Conservation (phyloP, 2,888 invertebrate genomes). For the Archaeoteleia sp. region DNA sequence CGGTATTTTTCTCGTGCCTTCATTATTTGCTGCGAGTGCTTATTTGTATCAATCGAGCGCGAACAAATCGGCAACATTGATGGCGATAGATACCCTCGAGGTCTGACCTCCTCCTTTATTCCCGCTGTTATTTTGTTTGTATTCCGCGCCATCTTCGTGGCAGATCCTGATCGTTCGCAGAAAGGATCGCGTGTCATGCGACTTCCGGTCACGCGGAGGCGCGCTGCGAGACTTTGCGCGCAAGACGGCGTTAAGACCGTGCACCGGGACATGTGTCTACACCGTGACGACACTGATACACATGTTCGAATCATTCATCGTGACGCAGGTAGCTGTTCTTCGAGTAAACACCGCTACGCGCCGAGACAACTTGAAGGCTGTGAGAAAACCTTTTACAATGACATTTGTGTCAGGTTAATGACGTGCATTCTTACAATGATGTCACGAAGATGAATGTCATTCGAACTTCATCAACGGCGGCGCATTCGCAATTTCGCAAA, state of each 20-base stretch:
- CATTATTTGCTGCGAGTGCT: constrained; percentile 37
- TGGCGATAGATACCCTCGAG: constrained; percentile 30
- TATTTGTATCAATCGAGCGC: constrained; percentile 48
- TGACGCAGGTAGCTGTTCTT: constrained; percentile 9
- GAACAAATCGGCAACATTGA: constrained; percentile 45
- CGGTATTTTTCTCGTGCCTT: too few relatives aligned
- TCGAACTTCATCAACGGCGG: too few relatives aligned
- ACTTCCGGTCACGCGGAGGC: constrained; percentile 50
- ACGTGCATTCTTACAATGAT: constrained; percentile 36
- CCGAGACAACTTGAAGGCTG: constrained; percentile 2
- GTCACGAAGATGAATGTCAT: constrained; percentile 24
- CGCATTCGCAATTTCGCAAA: too few relatives aligned
- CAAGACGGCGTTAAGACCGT: constrained; percentile 7
- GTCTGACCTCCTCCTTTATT: constrained; percentile 37
- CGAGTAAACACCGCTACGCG: not conserved
- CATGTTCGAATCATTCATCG: constrained; percentile 27
- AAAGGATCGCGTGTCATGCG: constrained; percentile 51
- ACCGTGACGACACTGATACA: constrained; percentile 16
- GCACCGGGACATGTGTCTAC: constrained; percentile 18
- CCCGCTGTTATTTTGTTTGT: too few relatives aligned
- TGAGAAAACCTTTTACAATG: constrained; percentile 26
- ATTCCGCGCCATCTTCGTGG: constrained; percentile 25
- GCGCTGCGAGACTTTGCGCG: constrained; percentile 8
- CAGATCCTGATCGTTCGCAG: constrained; percentile 31
- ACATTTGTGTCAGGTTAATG: constrained; percentile 37